Evolutionary conservation across 37 sponge, comb jelly and placozoan species (phyloP), one percentile per base, ranked within the genome.

Genomic region (Aplysina aerophoba): DNA sequence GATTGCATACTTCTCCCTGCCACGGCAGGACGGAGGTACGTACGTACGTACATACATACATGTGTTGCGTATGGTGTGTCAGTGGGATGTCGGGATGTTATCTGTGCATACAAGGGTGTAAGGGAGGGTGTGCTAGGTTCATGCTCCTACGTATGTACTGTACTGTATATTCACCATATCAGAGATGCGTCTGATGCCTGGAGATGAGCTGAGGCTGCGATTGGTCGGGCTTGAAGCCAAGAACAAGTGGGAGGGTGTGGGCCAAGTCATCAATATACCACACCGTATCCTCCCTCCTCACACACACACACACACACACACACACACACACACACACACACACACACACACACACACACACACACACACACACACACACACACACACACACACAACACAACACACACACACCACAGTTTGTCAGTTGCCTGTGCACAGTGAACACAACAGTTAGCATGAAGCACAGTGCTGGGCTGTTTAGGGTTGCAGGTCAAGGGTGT

Each of bases 171-270:
- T n/a, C 31, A 24, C 28, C 41, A 55, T 1, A 71, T 0, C 59
- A 88, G 97, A 97, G 55, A 98, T 98, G 95, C 82, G 95, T 17
- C 89, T 98, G 59, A 98, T 98, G 99, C 93, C 87, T 30, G 99
- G 99, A 37, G 99, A 98, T 83, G 99, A 98, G 81, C 86, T 98
- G 55, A 83, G 88, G 59, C 92, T 98, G 73, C 68, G 91, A n/a
- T 91, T 87, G 20, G 69, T 71, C 0, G 95, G 92, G 0, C 31
- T 36, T 19, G 75, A 73, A 16, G 56, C 66, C 53, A 73, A 85
- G 39, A 66, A 73, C 31, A 83, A 74, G n/a, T 97, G 98, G 98
- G 86, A 91, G n/a, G 95, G 92, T 27, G 87, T 94, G 16, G 99
- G 99, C 25, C 99, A 98, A 60, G 96, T 98, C 66, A 84, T 84